Base-by-base conservation (phyloP, 2,888 invertebrate species). In the Aspidiotus destructor region DNA sequence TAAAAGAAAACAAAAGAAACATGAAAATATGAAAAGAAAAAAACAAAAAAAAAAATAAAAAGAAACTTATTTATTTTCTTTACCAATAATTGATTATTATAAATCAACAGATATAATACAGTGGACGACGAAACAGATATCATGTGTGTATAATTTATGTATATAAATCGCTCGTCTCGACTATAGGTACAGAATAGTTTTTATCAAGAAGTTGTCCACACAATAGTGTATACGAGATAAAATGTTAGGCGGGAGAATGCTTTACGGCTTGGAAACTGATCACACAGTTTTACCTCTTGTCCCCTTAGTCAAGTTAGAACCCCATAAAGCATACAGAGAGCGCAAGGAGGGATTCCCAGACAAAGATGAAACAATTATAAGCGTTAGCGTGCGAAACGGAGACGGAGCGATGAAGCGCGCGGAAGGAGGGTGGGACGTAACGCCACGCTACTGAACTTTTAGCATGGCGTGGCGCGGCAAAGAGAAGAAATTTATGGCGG, bases 241-340 rank as follows among this genome's bases (percentile, higher is more conserved):
- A 71, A 70, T 71, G 71, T 71, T 71, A 68, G 70, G 71, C 71
- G 71, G 70, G 71, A 71, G 71, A 71, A 71, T 71, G 71, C 70
- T 71, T 71, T 71, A 71, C 71, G 71, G 71, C 70, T 70, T 71
- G 70, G 71, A 70, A 68, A 71, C 71, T 71, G 71, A 71, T 71
- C 67, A 67, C 67, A 67, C 48, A 67, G 67, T 67, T 17, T 42
- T 40, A 55, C 60, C 67, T 60, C 67, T 52, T 58, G 60, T 67
- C 67, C 60, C 60, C 67, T 16, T 28, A 16, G 60, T 48, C 16
- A 67, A 48, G 44, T 58, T 67, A 42, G 67, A 60, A 67, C 67
- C 44, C 67, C 67, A 67, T 67, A 67, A 67, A 67, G 58, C 60
- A 67, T 67, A 67, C 28, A 65, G 42, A 28, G 58, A 67, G 58